Evolutionary conservation across 2,797 vertebrate species (phyloP), one percentile per base, ranked within the genome.

Genomic region (Pagetopsis macropterus): DNA sequence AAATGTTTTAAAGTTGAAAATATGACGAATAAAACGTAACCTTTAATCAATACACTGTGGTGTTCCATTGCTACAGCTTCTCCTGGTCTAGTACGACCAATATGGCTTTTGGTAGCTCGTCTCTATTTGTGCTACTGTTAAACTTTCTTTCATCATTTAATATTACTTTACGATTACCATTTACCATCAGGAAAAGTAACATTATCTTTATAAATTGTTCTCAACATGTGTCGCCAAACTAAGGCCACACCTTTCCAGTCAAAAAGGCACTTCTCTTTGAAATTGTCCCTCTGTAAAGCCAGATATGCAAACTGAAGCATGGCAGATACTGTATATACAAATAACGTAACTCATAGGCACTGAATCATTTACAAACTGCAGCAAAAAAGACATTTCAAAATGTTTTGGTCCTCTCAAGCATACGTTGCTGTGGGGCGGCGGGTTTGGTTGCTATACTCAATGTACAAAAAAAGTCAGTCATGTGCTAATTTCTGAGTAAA

Each of bases 201-300:
- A 76, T 74, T 17, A 43, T 56, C 13, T 45, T 3, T 1, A 52
- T 65, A 40, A 43, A 50, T 52, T 16, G 46, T 23, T 52, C 27
- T 37, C 41, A 75, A 63, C 17, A 15, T 12, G 4, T 56, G 19
- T 74, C 73, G 67, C 43, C 52, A 68, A 63, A 65, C 21, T 21
- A 14, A 31, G 44, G 41, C 69, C n/a, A 60, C 52, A 4, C 27
- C n/a, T 76, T 87, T 89, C 84, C 83, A 85, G 90, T 91, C 75
- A 60, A 85, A 87, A 91, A 91, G 90, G 90, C 89, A 91, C 91
- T 89, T 88, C 23, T 80, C 44, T 70, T 37, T 48, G 33, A 59
- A 46, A 61, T 7, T 3, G 56, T 82, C 49, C 73, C 43, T 67
- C 19, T 79, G 46, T 68, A 70, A 84, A 75, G 74, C 51, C 77